Evolutionary conservation across 2,888 invertebrate species (phyloP).

Genomic region (Hoplodrina ambigua): DNA sequence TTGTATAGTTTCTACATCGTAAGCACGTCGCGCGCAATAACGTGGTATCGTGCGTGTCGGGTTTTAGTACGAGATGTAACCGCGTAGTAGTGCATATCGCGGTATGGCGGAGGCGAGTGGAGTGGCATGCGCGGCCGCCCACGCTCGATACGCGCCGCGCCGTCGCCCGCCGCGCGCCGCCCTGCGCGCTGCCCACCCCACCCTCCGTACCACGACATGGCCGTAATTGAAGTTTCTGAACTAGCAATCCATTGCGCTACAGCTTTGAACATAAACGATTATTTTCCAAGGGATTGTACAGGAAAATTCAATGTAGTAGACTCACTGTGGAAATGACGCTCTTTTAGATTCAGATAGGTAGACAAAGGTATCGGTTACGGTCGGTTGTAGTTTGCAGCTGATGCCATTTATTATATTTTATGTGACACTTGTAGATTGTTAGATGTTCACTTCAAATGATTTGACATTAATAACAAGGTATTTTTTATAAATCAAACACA

Average conservation of each 20-base stretch:
- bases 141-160: slow-evolving; percentile 84
- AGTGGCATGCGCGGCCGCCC: slow-evolving; percentile 84
- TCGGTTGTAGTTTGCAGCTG: slow-evolving; percentile 31
- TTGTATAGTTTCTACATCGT: slow-evolving; percentile 75
- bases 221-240: slow-evolving; percentile 32
- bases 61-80: slow-evolving; percentile 67
- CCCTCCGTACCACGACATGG: slow-evolving; percentile 21
- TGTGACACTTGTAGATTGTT: slow-evolving; percentile 53
- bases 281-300: slow-evolving; percentile 11
- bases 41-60: slow-evolving; percentile 67
- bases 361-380: slow-evolving; percentile 27
- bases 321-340: slow-evolving; percentile 16
- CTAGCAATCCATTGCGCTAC: slow-evolving; percentile 50
- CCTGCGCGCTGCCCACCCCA: slow-evolving; percentile 43
- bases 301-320: slow-evolving; percentile 33
- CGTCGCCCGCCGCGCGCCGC: slow-evolving; percentile 58
- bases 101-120: slow-evolving; percentile 70
- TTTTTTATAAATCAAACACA: slow-evolving; percentile 33
- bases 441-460: not conserved
- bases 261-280: slow-evolving; percentile 25
- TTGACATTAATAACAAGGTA: not conserved
- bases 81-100: slow-evolving; percentile 79
- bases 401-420: slow-evolving; percentile 39
- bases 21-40: slow-evolving; percentile 68
- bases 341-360: slow-evolving; percentile 15